phyloP scores from a whole-genome alignment of 2,113 vertebrate species.

The Oryzias javanicus region DNA sequence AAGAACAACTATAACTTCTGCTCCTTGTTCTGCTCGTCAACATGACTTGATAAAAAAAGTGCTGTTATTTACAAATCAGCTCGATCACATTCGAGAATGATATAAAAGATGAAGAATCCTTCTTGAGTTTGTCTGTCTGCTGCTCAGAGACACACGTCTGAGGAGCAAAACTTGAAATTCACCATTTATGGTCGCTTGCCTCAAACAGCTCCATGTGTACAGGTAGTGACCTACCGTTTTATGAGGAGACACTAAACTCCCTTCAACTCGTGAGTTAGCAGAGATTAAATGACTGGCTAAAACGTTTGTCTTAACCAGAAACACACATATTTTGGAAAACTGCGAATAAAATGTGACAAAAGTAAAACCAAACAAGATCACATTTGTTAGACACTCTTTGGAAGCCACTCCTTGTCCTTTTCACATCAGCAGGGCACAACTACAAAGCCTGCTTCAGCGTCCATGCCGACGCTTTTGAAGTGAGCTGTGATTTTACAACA shows the following conservation, averaged over 20 bases:
- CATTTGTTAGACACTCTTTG: conserved; percentile 40
- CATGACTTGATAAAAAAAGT: neutral
- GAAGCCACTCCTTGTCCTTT: conserved; percentile 37
- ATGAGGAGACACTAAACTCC: conserved; percentile 51
- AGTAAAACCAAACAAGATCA: too few relatives aligned
- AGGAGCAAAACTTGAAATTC: conserved; percentile 30
- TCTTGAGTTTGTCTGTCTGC: conserved; percentile 2
- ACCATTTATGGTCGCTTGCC: conserved; percentile 63
- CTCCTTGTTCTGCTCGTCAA: conserved; percentile 10
- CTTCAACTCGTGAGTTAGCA: conserved; percentile 31
- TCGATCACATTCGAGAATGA: neutral
- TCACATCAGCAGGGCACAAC: conserved; percentile 46
- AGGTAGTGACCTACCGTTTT: conserved; percentile 62
- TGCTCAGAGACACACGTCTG: conserved; percentile 29
- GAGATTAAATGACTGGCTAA: conserved; percentile 42
- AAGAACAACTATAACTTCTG: neutral
- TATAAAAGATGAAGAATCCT: conserved; percentile 7
- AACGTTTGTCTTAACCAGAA: neutral
- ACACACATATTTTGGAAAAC: too few relatives aligned
- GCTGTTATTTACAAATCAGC: neutral
- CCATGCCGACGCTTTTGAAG: conserved; percentile 52
- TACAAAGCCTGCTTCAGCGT: conserved; percentile 50
- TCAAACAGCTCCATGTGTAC: conserved; percentile 51
- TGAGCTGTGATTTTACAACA: conserved; percentile 30
- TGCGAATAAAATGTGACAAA: too few relatives aligned